Evolutionary conservation across 1,140 invertebrate genomes (phyloP).

Genomic region (Metaphire vulgaris): DNA sequence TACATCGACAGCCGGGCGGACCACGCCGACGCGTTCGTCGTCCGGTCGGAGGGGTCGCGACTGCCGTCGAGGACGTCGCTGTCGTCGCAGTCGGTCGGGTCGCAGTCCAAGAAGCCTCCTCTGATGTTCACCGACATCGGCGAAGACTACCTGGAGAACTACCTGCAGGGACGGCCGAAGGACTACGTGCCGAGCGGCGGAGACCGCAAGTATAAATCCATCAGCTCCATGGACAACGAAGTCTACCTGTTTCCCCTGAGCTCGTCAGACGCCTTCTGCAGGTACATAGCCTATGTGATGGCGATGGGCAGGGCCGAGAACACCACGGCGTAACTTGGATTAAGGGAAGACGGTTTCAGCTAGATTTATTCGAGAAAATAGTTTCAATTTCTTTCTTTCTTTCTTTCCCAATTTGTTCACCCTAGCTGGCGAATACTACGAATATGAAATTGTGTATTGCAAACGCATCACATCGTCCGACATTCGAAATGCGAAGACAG

Average conservation of each 20-base stretch:
- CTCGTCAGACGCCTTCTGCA: conserved; percentile 34
- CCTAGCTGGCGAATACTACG: no score
- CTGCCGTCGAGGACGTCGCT: not conserved
- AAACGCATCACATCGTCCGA: no score
- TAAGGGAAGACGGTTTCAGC: no score
- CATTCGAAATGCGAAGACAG: no score
- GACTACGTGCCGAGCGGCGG: conserved; percentile 1
- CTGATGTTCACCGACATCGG: conserved; percentile 22
- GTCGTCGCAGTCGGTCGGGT: not conserved
- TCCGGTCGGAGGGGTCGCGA: not conserved
- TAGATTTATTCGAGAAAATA: no score
- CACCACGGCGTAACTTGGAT: no score
- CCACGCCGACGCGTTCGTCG: not conserved
- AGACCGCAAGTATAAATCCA: conserved; percentile 34
- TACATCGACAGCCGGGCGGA: not conserved
- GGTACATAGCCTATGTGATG: conserved; percentile 37
- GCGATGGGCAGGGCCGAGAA: not conserved
- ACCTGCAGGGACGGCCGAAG: conserved; percentile 10
- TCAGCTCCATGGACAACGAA: conserved; percentile 37
- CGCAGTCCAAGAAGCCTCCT: conserved; percentile 15
- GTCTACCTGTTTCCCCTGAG: conserved; percentile 39
- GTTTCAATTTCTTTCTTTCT: no score
- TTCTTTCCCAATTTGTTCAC: no score
- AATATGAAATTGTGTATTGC: no score
- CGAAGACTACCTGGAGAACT: conserved; percentile 19